Base-by-base conservation (phyloP, 2,888 invertebrate species). In the Argyra leucocephala region DNA sequence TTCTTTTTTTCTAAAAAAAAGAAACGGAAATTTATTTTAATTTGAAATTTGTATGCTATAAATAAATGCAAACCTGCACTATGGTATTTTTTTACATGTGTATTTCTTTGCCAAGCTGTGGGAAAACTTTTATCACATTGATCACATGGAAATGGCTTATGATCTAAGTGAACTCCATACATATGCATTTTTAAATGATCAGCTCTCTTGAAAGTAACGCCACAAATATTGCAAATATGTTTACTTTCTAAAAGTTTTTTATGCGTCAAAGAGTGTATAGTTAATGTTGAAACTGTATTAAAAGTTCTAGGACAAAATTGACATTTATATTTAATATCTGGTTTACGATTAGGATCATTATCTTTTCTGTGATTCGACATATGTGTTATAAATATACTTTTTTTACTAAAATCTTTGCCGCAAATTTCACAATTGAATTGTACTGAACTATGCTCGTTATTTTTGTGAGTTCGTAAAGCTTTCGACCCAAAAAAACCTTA, bases 111-210 rank as follows among this genome's bases (percentile, higher is more conserved):
- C 24, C 61, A 26, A 24, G 26, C 26, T 31, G 24, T 26, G 5
- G 26, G 24, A 61, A 61, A 61, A n/a, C 24, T 24, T 61, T 61
- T 61, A n/a, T 24, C 18, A 61, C 61, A 61, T 31, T 31, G 24
- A 26, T 61, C 26, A 31, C 61, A 61, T 0, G n/a, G n/a, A 31
- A 24, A 61, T 61, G 61, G 61, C n/a, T n/a, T 26, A 26, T 61
- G 24, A 9, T 61, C 24, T 61, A 61, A 61, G 31, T 61, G 61
- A 26, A 61, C 61, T 18, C 61, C 26, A 31, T 61, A 24, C 24
- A 61, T 31, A 31, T 61, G 61, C 61, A 31, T 31, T 61, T 61
- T 26, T 61, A 61, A 61, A 31, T 61, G 61, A 26, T 26, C 31
- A 21, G 61, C 61, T n/a, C 61, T 24, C 31, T 61, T 61, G n/a